Evolutionary conservation across 2,888 invertebrate species (phyloP), one percentile per base, ranked within the genome.

Genomic region (Dicycla oo): DNA sequence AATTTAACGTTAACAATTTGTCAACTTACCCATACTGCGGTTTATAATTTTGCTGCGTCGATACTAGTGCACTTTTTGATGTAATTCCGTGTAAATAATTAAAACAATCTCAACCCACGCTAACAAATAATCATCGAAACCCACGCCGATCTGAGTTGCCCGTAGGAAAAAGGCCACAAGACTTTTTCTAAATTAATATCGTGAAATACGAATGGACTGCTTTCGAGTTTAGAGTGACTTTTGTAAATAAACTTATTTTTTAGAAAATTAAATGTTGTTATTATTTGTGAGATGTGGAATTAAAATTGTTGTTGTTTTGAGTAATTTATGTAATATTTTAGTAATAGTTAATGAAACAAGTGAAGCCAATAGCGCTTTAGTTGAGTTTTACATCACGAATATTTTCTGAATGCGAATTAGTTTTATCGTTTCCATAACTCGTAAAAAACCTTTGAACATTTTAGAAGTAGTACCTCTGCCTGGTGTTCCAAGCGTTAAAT

Each of bases 111-210:
- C n/a, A n/a, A 94, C 94, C 94, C 95, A 95, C 95, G 95, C 95
- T 88, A 94, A 92, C 93, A 93, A 91, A 72, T 89, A 89, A 85
- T 82, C 89, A 91, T 88, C 86, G 87, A 90, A 92, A 95, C 95
- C 95, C 95, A 95, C 95, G 95, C 95, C 94, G 93, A 93, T 88
- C 86, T 89, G 91, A 91, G 93, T 93, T 95, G 93, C 94, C 92
- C 90, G 80, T 63, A 20, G 11, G 69, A 77, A 89, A 86, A 86
- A 65, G n/a, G 20, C 49, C 5, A 5, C 0, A 1, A 8, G 1
- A 18, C 11, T 38, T 38, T 38, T 34, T 34, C 4, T 34, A 3
- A 34, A 34, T 34, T 34, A 34, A 34, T 34, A 38, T 7, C 8
- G 0, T 64, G 57, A 30, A 6, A 40, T 69, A 57, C 51, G 51